Evolutionary conservation across 2,797 vertebrate species (phyloP).

Genomic region (Acestrorhynchus altus): DNA sequence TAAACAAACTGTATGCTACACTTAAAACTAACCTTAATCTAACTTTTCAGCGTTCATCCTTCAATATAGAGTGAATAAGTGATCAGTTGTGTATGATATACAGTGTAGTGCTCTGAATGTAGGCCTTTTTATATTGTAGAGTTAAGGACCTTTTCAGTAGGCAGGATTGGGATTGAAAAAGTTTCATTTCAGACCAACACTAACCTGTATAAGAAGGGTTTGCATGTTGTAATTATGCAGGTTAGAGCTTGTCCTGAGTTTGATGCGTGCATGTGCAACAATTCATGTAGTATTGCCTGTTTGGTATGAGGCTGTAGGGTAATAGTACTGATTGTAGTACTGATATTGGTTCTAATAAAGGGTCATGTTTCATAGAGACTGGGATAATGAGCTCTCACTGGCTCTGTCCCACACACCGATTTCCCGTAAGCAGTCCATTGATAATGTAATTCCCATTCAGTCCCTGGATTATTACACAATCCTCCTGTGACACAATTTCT

Average conservation of each 20-base stretch:
- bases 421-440: constrained; percentile 6
- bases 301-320: background rate
- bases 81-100: too few relatives aligned
- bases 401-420: background rate
- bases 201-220: background rate
- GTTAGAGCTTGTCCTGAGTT: constrained; percentile 21
- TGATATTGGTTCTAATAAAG: background rate
- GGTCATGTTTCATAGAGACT: constrained; percentile 6
- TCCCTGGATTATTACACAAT: constrained; percentile 33
- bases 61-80: too few relatives aligned
- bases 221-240: constrained; percentile 5
- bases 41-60: too few relatives aligned
- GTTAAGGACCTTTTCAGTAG: background rate
- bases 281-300: background rate
- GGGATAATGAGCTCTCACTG: background rate
- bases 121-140: background rate
- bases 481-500: background rate
- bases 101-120: background rate
- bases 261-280: background rate
- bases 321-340: background rate
- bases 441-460: constrained; percentile 28
- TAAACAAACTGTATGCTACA: too few relatives aligned
- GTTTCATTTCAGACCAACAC: background rate
- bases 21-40: too few relatives aligned
- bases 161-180: background rate